Evolutionary conservation across 1,140 invertebrate genomes (phyloP), one percentile per base, ranked within the genome.

Genomic region (Drosophila truncata): DNA sequence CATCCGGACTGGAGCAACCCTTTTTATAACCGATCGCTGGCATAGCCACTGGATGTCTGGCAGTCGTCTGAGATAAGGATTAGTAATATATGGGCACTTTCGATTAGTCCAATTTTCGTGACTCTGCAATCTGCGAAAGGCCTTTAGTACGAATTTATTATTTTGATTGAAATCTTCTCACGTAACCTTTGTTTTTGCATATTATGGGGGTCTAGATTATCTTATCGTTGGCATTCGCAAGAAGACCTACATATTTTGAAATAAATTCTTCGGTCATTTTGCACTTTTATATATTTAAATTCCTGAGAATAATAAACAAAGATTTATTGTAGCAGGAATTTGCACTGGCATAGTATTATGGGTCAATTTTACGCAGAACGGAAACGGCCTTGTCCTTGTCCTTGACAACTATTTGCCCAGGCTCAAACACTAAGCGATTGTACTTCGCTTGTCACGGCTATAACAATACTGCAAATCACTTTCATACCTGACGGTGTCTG

Each of bases 11-110:
- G 23, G 9, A 18, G 35, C 61, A 25, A 72, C 23, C 44, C 72
- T 39, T 76, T 76, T 76, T 76, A 76, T 76, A 76, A 54, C 52
- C 73, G 18, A 71, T 37, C 14, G 41, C 23, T n/a, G 20, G n/a
- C 33, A 42, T 33, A 33, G 29, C n/a, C 31, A 10, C 4, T 54
- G 52, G 23, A 25, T 31, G 70, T 60, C 70, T 72, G 35, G n/a
- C 18, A 20, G n/a, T 50, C 20, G n/a, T 47, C 11, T 37, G 11
- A 27, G 70, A 72, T 73, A 73, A 73, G 70, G 70, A 73, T 60
- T 73, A 35, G 20, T 71, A 41, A 72, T 60, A 73, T 72, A 72
- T 73, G 52, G 33, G 2, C 35, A 18, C 52, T 39, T 70, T 72
- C 11, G 70, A 72, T 72, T 72, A 35, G 35, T 31, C 41, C 20